phyloP scores from a whole-genome alignment of 2,888 invertebrate species.

The Diarsia brunnea region DNA sequence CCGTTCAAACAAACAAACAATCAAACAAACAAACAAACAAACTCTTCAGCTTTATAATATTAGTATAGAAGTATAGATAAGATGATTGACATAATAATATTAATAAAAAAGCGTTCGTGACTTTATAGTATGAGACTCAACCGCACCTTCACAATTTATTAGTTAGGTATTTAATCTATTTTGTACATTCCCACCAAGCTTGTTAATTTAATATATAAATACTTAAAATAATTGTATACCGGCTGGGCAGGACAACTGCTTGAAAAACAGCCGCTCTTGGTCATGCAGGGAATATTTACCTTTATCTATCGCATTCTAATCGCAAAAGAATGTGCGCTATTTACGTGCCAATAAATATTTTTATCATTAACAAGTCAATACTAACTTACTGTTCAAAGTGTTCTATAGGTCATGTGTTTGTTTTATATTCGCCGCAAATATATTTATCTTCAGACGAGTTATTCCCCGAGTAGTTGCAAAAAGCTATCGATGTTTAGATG shows the following conservation, averaged over 20 bases:
- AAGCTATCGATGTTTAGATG: slow-evolving; percentile 38
- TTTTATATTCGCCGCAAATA: slow-evolving; percentile 8
- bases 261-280: slow-evolving; percentile 14
- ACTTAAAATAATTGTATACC: slow-evolving; percentile 8
- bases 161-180: slow-evolving; percentile 15
- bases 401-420: slow-evolving; percentile 12
- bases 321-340: slow-evolving; percentile 21
- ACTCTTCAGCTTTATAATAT: too few species aligned
- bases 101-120: neutral
- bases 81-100: slow-evolving; percentile 27
- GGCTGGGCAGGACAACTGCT: slow-evolving; percentile 12
- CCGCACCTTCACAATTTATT: neutral
- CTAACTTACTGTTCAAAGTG: neutral
- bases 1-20: too few species aligned
- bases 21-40: too few species aligned
- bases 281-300: neutral
- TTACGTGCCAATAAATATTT: slow-evolving; percentile 18
- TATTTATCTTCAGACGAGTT: slow-evolving; percentile 20
- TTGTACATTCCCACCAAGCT: slow-evolving; percentile 7
- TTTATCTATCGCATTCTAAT: slow-evolving; percentile 48
- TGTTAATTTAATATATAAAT: slow-evolving; percentile 14
- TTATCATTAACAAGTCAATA: slow-evolving; percentile 21
- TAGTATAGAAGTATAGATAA: too few species aligned
- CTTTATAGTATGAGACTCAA: neutral
- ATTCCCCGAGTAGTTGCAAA: slow-evolving; percentile 41